Base-by-base conservation (phyloP, 2,797 vertebrate genomes). In the Cheracebus regulus region DNA sequence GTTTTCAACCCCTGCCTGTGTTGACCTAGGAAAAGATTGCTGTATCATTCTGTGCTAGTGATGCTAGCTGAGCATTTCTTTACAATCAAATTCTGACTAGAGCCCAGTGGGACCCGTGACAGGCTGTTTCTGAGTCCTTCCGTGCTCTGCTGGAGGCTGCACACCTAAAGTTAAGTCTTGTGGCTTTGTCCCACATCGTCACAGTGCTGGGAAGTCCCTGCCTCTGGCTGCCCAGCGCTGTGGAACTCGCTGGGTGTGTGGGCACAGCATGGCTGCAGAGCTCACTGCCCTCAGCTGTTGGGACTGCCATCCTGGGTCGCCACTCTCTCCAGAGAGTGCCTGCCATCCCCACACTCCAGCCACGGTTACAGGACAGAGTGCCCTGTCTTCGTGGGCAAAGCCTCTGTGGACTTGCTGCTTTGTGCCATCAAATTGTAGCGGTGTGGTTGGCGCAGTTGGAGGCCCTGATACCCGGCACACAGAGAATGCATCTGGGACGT, bases 251-350 rank as follows among this genome's bases (percentile, higher is more conserved):
- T 67, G 28, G 50, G 55, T 50, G 17, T n/a, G 92, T 88, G 90
- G 93, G 83, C 93, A 92, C 17, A 70, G 94, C 12, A 75, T 50
- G 24, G 72, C 22, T 73, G 39, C 2, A 2, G 22, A 39, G 39
- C 67, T 72, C 14, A 70, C 67, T 70, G 67, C 67, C 4, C 5
- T 36, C 41, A 78, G 46, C 57, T 61, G 96, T 97, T 94, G 85
- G 90, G 41, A 41, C 87, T 88, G 92, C 94, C 92, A 67, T 85
- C 52, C 84, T 90, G 90, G 39, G 64, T 97, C 52, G 13, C 79
- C 80, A 96, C 96, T 97, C 73, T 97, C 1, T 57, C 20, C 52
- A 57, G 75, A 96, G 64, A 61, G 33, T 90, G 73, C 17, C 67
- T 70, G 14, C 46, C 5, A 33, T 58, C 44, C 41, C 78, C 48